Percentiles rank a stretch among this genome's conserved stretches.
Evolutionary conservation across 2,113 vertebrate species (phyloP).

Genomic region (Percina caprodes): DNA sequence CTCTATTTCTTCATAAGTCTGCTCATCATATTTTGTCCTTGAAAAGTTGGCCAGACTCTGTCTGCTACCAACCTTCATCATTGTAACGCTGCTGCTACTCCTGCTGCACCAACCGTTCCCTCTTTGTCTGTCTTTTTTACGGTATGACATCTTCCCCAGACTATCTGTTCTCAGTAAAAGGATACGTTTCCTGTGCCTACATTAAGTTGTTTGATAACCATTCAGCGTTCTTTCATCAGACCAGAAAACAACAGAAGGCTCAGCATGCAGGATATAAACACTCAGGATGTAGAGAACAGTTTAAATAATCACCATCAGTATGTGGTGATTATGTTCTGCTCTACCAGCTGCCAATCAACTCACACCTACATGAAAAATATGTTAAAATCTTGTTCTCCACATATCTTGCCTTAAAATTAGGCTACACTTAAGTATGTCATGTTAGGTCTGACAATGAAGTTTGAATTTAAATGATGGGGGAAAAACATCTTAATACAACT

Average conservation of each 20-base stretch:
- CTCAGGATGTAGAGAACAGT: neutral
- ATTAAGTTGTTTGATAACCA: neutral
- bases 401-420: neutral
- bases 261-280: neutral
- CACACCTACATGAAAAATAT: neutral
- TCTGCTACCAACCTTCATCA: neutral
- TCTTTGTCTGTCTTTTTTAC: neutral
- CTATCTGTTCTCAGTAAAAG: neutral
- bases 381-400: neutral
- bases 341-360: neutral
- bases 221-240: neutral
- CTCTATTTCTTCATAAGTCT: constrained; percentile 26
- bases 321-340: constrained; percentile 7
- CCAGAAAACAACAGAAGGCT: neutral
- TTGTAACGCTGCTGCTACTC: neutral
- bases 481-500: neutral
- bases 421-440: neutral
- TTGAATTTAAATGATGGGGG: neutral
- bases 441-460: neutral
- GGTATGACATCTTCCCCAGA: neutral
- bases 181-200: neutral
- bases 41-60: neutral
- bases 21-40: neutral
- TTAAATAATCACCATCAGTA: neutral
- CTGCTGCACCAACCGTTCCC: neutral